Percentiles rank a stretch among this genome's conserved stretches.
Evolutionary conservation across 2,888 invertebrate species (phyloP).

Genomic region (Drosophila histrio): DNA sequence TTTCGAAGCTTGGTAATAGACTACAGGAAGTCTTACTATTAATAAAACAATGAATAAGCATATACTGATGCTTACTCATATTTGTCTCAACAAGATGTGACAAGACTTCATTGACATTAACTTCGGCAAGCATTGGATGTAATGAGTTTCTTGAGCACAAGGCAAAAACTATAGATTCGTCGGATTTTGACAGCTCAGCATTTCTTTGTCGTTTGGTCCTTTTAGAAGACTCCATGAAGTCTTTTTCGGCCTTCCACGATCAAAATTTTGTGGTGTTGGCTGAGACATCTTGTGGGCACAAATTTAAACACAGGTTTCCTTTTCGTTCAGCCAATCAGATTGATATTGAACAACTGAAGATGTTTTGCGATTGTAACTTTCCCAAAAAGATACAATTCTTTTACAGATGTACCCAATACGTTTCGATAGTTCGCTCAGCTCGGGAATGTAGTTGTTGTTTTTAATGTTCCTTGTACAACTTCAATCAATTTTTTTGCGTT

Average conservation of each 20-base stretch:
- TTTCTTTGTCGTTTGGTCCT: not conserved
- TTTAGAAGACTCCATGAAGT: not conserved
- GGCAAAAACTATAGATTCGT: not conserved
- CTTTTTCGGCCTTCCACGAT: not conserved
- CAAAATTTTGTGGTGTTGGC: no score
- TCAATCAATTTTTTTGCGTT: not conserved
- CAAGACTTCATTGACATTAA: not conserved
- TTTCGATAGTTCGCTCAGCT: not conserved
- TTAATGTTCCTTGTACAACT: not conserved
- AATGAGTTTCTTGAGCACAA: not conserved
- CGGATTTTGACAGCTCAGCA: not conserved
- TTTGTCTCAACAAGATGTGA: not conserved
- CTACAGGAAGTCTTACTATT: not conserved
- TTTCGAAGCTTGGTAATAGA: not conserved
- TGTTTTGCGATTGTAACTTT: not conserved
- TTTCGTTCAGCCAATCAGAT: no score
- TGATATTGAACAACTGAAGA: not conserved
- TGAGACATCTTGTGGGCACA: no score
- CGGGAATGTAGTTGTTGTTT: not conserved
- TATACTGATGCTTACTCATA: not conserved
- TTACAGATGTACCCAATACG: not conserved
- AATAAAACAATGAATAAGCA: not conserved
- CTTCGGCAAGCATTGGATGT: not conserved
- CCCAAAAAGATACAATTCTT: not conserved
- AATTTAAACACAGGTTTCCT: no score